Conservation (phyloP, 2,797 vertebrate species). For the Urophycis tenuis region DNA sequence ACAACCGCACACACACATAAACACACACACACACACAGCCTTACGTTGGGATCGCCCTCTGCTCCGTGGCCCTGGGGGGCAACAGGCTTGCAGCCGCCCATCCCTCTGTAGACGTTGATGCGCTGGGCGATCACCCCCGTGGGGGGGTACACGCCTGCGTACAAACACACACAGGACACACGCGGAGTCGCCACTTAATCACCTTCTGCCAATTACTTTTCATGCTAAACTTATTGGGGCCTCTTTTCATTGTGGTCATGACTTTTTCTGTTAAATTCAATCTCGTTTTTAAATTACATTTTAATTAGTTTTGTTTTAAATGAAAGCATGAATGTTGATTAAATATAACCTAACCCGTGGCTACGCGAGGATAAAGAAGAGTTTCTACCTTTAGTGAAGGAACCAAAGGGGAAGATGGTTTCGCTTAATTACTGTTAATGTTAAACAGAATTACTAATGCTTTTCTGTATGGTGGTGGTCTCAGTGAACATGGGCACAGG, state of each 20-base stretch:
- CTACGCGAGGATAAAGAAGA: background rate
- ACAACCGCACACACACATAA: too few relatives aligned
- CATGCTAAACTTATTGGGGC: too few relatives aligned
- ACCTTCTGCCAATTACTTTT: too few relatives aligned
- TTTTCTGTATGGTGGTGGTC: too few relatives aligned
- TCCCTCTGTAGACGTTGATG: conserved; percentile 85
- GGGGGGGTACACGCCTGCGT: conserved; percentile 52
- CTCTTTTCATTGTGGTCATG: too few relatives aligned
- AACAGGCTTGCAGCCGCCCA: conserved; percentile 62
- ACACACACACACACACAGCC: background rate
- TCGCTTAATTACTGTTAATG: background rate
- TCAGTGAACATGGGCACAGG: too few relatives aligned
- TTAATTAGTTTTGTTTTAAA: background rate
- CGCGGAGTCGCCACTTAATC: too few relatives aligned
- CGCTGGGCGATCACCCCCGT: conserved; percentile 81
- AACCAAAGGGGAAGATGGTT: background rate
- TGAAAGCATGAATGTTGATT: background rate
- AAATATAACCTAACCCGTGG: background rate
- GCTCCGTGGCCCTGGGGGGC: conserved; percentile 52
- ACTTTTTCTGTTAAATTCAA: background rate
- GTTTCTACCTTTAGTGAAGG: background rate
- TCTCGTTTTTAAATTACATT: background rate
- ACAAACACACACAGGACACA: conserved; percentile 6
- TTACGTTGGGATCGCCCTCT: conserved; percentile 43
- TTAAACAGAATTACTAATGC: too few relatives aligned